Evolutionary conservation across 2,113 vertebrate genomes (phyloP).

Genomic region (Nesospiza acunhae): DNA sequence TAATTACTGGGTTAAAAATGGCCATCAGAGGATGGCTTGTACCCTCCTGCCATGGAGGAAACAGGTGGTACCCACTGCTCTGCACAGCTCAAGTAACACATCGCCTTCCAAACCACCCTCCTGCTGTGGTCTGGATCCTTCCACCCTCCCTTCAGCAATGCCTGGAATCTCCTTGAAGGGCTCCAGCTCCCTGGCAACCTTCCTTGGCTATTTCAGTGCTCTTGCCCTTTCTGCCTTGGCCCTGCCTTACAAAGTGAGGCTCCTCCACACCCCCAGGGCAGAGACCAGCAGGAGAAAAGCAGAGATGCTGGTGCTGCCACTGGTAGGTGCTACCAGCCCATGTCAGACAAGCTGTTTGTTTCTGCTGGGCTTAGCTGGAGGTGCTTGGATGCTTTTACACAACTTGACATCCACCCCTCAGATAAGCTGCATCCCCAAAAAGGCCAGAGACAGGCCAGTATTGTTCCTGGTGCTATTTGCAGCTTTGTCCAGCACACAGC

Average conservation of each 20-base stretch:
- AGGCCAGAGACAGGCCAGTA: neutral
- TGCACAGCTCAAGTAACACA: neutral
- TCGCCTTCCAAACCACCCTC: neutral
- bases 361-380: conserved; percentile 13
- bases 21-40: neutral
- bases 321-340: neutral
- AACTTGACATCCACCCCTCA: conserved; percentile 3
- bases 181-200: neutral
- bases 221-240: neutral
- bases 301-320: neutral
- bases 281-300: neutral
- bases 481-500: neutral
- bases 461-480: neutral
- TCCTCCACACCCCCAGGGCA: neutral
- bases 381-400: neutral
- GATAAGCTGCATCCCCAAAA: neutral
- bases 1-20: neutral
- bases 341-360: neutral
- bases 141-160: neutral
- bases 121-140: neutral
- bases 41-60: neutral
- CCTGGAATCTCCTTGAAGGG: accelerated
- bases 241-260: neutral
- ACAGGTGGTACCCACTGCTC: neutral
- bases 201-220: neutral